These are phyloP conservation scores for Orycteropus afer DNA, from an alignment of 2,113 vertebrate genomes.

Conservation along the genomic window DNA sequence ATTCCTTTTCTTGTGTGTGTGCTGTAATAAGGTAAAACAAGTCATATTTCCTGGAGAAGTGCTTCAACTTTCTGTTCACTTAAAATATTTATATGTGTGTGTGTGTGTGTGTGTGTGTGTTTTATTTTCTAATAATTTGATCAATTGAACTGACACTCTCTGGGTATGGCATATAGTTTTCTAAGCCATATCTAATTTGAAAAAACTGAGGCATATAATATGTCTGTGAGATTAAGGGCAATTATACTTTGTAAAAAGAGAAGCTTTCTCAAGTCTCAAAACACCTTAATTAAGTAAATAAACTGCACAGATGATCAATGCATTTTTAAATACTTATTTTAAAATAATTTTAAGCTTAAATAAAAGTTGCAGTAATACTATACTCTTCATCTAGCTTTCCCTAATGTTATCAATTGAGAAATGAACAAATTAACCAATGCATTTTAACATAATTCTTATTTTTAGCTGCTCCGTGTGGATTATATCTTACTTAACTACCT, in stretches of 20 bases:
- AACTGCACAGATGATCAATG: neutral
- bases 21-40: neutral
- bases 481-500: neutral
- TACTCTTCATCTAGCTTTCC: neutral
- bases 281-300: neutral
- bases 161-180: neutral
- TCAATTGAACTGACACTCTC: neutral
- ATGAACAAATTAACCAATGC: neutral
- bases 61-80: conserved; percentile 11
- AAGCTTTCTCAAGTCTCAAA: neutral
- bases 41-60: neutral
- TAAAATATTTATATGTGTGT: neutral
- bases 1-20: neutral
- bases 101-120: neutral
- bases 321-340: conserved; percentile 32
- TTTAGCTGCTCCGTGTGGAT: neutral
- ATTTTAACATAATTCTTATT: neutral
- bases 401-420: neutral
- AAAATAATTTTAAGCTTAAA: neutral
- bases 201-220: neutral
- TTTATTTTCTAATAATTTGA: conserved; percentile 2
- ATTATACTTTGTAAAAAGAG: conserved; percentile 44
- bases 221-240: neutral
- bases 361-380: neutral
- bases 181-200: neutral